These are phyloP conservation scores for Dynastes tityus DNA, from an alignment of 2,888 invertebrate species.

Conservation along the genomic window DNA sequence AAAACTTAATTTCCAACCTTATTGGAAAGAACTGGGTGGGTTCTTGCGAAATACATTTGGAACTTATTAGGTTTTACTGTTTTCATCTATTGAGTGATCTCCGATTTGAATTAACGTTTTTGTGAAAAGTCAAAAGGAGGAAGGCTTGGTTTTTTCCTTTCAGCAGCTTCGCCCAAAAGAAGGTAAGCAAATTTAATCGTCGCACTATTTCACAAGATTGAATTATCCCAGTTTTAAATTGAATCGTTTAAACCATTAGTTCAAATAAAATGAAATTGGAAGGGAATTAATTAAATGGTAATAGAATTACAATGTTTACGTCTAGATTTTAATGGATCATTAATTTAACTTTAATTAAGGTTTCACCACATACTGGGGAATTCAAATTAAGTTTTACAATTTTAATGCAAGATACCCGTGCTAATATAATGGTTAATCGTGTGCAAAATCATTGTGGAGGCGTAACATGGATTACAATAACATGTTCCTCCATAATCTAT, in stretches of 20 bases:
- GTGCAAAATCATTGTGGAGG: background rate
- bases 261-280: constrained; percentile 17
- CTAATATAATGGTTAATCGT: background rate
- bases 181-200: background rate
- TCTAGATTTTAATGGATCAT: constrained; percentile 1
- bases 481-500: no score
- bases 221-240: no score
- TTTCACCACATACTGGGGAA: background rate
- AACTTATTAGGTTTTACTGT: no score
- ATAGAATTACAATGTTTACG: constrained; percentile 16
- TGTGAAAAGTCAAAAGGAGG: no score
- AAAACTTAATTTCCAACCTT: constrained; percentile 16
- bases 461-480: no score
- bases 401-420: background rate
- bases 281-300: constrained; percentile 2
- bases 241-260: background rate
- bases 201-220: no score
- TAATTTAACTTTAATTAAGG: constrained; percentile 34
- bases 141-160: background rate
- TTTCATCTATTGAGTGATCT: no score
- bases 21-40: background rate
- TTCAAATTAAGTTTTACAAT: background rate
- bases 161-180: background rate
- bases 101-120: no score
- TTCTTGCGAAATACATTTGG: background rate